These are phyloP conservation scores for Araneus ventricosus DNA, from an alignment of 1,140 invertebrate species.

Conservation along the genomic window DNA sequence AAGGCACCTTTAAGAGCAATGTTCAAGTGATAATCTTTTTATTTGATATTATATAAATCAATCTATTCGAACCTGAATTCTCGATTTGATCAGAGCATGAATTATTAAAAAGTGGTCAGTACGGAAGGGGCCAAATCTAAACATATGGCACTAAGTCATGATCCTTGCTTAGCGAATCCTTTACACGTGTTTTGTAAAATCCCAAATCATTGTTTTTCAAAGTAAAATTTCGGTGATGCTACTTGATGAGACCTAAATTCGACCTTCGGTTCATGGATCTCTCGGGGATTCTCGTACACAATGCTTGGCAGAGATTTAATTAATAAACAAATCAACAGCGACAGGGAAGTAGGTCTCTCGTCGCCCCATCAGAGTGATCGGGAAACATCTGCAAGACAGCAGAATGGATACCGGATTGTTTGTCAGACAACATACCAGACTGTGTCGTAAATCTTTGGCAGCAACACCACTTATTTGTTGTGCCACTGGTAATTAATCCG, in stretches of 20 bases:
- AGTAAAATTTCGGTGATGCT: background rate
- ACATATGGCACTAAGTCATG: no score
- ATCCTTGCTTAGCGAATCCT: no score
- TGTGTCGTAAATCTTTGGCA: background rate
- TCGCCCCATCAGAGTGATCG: background rate
- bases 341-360: background rate
- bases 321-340: constrained; percentile 36
- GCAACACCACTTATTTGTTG: background rate
- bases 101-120: no score
- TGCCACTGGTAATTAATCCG: background rate
- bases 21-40: no score
- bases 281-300: background rate
- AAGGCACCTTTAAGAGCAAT: no score
- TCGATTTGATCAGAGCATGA: no score
- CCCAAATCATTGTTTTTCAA: no score
- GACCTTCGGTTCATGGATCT: background rate
- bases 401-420: constrained; percentile 7
- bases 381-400: constrained; percentile 27
- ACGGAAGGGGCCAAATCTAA: no score
- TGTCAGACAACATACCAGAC: constrained; percentile 11
- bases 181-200: no score
- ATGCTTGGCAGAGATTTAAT: constrained; percentile 55
- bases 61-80: no score
- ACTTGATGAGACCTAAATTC: background rate
- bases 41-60: no score